These are phyloP conservation scores for Orchestia grillus DNA, from an alignment of 1,140 invertebrate species.

Conservation along the genomic window DNA sequence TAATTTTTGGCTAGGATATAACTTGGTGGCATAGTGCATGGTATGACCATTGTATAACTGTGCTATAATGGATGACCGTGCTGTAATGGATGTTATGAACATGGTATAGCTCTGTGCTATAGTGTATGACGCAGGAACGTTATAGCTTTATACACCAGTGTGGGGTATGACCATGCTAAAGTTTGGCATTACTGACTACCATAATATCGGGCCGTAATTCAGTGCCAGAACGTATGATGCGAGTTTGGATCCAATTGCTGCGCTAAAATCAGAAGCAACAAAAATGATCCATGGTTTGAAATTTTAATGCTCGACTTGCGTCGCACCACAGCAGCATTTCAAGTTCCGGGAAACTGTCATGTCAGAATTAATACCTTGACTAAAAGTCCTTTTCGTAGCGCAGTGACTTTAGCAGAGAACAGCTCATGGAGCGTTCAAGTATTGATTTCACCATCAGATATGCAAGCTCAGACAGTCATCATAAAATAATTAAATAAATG, in stretches of 20 bases:
- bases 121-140: too few relatives aligned
- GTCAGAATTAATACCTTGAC: too few relatives aligned
- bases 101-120: too few relatives aligned
- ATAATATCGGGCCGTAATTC: background rate
- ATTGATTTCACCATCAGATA: background rate
- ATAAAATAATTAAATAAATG: background rate
- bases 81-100: too few relatives aligned
- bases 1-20: too few relatives aligned
- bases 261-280: background rate
- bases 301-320: background rate
- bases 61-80: too few relatives aligned
- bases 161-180: background rate
- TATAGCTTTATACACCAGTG: too few relatives aligned
- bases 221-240: background rate
- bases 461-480: background rate
- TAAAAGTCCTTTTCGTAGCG: too few relatives aligned
- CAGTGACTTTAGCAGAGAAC: background rate
- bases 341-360: background rate
- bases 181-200: background rate
- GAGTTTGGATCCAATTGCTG: background rate
- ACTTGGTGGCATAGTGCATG: too few relatives aligned
- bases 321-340: background rate
- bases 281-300: too few relatives aligned
- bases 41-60: too few relatives aligned
- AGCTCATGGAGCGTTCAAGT: background rate